phyloP scores from a whole-genome alignment of 1,140 invertebrate genomes.

The Harpegnathos saltator region DNA sequence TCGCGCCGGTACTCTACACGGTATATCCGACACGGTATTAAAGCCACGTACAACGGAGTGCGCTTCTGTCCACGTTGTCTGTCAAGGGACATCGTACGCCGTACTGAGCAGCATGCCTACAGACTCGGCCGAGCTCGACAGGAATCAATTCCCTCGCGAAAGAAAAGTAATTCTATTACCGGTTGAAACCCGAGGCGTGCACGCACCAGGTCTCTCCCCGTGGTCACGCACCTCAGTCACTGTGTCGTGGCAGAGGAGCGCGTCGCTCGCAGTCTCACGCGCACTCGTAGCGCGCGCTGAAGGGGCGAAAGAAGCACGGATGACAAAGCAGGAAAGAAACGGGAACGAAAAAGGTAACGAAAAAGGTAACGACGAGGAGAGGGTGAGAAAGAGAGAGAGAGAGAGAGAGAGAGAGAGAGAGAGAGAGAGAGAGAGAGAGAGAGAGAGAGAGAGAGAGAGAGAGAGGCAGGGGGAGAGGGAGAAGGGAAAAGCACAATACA shows the following conservation, averaged over 20 bases:
- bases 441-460: too few relatives aligned
- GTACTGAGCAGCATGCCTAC: constrained; percentile 64
- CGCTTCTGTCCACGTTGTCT: constrained; percentile 55
- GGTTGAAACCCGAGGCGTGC: constrained; percentile 82
- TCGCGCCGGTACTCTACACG: neutral
- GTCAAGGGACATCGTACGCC: constrained; percentile 70
- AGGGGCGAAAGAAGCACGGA: too few relatives aligned
- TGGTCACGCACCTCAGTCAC: constrained; percentile 5
- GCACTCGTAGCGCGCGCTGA: neutral
- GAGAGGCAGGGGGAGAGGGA: neutral
- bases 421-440: too few relatives aligned
- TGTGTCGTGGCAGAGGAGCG: neutral
- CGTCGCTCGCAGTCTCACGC: neutral
- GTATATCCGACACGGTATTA: neutral
- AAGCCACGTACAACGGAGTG: constrained; percentile 19
- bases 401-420: too few relatives aligned
- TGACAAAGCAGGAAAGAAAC: neutral
- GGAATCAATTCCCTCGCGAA: constrained; percentile 78
- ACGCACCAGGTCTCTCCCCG: constrained; percentile 23
- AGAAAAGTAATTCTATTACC: constrained; percentile 83
- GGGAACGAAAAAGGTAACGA: too few relatives aligned
- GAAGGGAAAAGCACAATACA: neutral
- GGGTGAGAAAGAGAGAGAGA: too few relatives aligned
- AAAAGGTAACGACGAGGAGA: too few relatives aligned
- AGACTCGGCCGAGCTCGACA: constrained; percentile 14